Evolutionary conservation across 2,113 vertebrate species (phyloP).

Genomic region (Phyllostomus discolor): DNA sequence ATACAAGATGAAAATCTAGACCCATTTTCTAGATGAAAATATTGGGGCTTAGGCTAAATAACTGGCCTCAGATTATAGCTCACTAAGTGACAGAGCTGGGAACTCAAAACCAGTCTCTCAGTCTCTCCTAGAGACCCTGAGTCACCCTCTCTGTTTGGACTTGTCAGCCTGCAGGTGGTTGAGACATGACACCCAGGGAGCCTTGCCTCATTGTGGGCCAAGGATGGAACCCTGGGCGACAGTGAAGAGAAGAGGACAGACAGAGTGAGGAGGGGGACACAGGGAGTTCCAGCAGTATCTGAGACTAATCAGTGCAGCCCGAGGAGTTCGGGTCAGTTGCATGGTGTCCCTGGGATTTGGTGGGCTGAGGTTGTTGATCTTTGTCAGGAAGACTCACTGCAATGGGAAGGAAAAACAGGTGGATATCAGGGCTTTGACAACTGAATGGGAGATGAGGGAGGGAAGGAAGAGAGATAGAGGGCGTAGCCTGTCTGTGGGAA

Average conservation of each 20-base stretch:
- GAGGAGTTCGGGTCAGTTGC: fast-evolving
- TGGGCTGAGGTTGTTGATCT: background rate
- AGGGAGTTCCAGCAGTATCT: background rate
- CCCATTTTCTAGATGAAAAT: background rate
- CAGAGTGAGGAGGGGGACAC: background rate
- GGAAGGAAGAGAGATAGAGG: background rate
- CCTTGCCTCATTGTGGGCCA: too few species aligned
- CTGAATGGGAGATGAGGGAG: background rate
- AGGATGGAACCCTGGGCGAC: too few species aligned
- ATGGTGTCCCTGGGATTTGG: background rate
- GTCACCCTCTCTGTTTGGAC: background rate
- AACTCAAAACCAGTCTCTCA: background rate
- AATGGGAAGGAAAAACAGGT: background rate
- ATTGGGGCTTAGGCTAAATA: background rate
- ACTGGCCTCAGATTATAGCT: background rate
- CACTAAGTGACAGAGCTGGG: background rate
- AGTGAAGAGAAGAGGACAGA: background rate
- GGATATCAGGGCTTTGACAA: background rate
- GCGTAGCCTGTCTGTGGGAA: background rate
- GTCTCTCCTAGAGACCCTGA: background rate
- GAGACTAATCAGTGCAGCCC: fast-evolving
- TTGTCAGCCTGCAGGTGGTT: background rate
- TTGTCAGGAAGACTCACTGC: background rate
- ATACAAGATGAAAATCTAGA: background rate
- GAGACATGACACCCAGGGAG: background rate